Evolutionary conservation across 2,797 vertebrate species (phyloP).

Genomic region (Micrastur ruficollis): DNA sequence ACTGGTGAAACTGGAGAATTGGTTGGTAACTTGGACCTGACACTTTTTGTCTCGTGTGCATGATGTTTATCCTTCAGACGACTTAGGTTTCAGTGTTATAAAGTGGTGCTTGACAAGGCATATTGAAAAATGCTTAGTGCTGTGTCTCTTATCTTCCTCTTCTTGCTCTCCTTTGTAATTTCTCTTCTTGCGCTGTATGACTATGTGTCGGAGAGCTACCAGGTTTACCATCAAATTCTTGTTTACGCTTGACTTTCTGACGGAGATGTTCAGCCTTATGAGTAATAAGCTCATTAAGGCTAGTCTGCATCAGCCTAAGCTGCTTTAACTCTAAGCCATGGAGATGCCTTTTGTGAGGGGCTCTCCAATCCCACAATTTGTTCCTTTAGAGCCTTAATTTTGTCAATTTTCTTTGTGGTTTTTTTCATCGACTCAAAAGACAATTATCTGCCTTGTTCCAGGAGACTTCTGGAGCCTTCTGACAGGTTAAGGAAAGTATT

Average conservation of each 20-base stretch:
- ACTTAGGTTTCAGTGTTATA: background rate
- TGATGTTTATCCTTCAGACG: background rate
- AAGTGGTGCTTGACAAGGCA: background rate
- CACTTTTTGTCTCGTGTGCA: background rate
- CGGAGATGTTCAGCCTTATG: conserved; percentile 6
- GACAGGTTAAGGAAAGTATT: background rate
- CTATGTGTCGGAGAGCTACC: background rate
- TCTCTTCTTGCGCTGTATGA: background rate
- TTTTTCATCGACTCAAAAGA: background rate
- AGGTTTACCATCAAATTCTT: background rate
- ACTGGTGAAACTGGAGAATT: background rate
- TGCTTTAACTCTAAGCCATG: conserved; percentile 7
- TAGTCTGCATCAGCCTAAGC: background rate
- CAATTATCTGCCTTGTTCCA: background rate
- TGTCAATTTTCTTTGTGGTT: background rate
- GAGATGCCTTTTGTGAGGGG: background rate
- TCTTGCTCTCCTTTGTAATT: background rate
- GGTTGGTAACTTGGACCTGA: background rate
- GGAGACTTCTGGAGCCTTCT: background rate
- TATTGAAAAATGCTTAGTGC: background rate
- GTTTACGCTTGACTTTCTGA: conserved; percentile 36
- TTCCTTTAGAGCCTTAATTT: background rate
- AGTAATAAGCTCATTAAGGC: conserved; percentile 39
- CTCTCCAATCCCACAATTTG: background rate
- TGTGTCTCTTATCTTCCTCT: background rate